Base-by-base conservation (phyloP, 2,113 vertebrate species). In the Carassius gibelio region DNA sequence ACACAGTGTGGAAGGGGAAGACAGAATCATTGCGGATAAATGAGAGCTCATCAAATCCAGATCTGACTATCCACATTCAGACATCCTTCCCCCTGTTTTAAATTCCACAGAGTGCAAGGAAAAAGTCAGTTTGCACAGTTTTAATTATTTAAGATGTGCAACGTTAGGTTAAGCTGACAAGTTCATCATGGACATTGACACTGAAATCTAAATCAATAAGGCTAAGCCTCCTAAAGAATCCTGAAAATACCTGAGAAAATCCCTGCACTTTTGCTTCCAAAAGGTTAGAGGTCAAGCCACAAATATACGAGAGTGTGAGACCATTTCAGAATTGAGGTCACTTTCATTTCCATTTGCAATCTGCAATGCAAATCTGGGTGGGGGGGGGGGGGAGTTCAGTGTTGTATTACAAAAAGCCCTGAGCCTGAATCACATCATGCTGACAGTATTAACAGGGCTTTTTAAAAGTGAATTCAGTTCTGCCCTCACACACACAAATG, bases 401-500 rank as follows among this genome's bases (percentile, higher is more conserved):
- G 76, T 61, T 42, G 38, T 30, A 75, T 66, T 81, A 75, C 61
- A 66, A 48, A 85, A 90, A 90, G 85, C 77, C 82, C 79, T 38
- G 83, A 84, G 57, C 81, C 71, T 61, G 59, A 71, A 82, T 87
- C 81, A 87, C 81, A 36, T 79, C 85, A 83, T 86, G 82, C 81
- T 84, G 91, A 91, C 90, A 84, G 83, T 61, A 91, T 93, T 92
- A 92, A 90, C 90, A 89, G 88, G 85, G 91, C 88, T 87, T 88
- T 90, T 90, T 76, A 30, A 87, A 90, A 72, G 87, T 81, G 42
- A 75, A 36, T 82, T 72, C 11, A 23, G 72, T 42, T 68, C 55
- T 74, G 48, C 4, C 0, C 30, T 10, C 61, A 3, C 83, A n/a
- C 83, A 69, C 64, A 64, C 75, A 78, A 21, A 50, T 86, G 86